Conservation (phyloP, 2,888 invertebrate genomes). For the Crepidodera aurea region DNA sequence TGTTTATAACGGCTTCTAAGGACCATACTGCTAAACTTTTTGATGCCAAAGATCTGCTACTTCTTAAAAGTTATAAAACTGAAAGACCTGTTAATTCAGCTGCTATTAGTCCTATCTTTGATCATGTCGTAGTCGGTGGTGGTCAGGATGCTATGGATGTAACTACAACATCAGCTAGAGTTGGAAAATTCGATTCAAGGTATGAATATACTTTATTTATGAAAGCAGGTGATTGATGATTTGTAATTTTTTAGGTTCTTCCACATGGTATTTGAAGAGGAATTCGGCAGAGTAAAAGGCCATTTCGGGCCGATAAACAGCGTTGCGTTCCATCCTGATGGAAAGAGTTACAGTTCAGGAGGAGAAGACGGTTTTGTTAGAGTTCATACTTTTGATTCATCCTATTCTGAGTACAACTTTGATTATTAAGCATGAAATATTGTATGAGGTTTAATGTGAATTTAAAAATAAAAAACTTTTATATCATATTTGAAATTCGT, state of each 20-base stretch:
- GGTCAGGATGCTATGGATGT: slow-evolving; percentile 99
- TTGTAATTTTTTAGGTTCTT: slow-evolving; percentile 70
- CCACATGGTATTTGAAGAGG: slow-evolving; percentile 95
- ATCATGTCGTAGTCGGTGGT: slow-evolving; percentile 97
- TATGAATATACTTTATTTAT: neutral
- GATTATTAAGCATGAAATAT: slow-evolving; percentile 70
- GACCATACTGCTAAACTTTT: slow-evolving; percentile 96
- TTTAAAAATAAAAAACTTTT: too few relatives aligned
- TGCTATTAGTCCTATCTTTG: slow-evolving; percentile 91
- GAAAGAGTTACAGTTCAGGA: slow-evolving; percentile 94
- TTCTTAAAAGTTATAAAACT: slow-evolving; percentile 95
- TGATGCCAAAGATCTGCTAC: slow-evolving; percentile 85
- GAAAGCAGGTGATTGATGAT: slow-evolving; percentile 35
- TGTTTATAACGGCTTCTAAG: slow-evolving; percentile 97
- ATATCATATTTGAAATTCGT: too few relatives aligned
- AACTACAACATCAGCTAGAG: slow-evolving; percentile 90
- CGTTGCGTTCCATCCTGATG: slow-evolving; percentile 97
- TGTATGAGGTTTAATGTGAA: too few relatives aligned
- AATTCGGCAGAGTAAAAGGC: slow-evolving; percentile 97
- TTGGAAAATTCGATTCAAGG: slow-evolving; percentile 94
- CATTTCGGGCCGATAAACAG: slow-evolving; percentile 99
- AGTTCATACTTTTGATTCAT: slow-evolving; percentile 94
- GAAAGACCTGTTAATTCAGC: slow-evolving; percentile 99
- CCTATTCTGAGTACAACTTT: slow-evolving; percentile 95
- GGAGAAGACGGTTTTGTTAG: slow-evolving; percentile 99